Percentiles rank a stretch among this genome's conserved stretches.
These are phyloP conservation scores for Eueides isabella DNA, from an alignment of 1,140 invertebrate species.

Conservation along the genomic window DNA sequence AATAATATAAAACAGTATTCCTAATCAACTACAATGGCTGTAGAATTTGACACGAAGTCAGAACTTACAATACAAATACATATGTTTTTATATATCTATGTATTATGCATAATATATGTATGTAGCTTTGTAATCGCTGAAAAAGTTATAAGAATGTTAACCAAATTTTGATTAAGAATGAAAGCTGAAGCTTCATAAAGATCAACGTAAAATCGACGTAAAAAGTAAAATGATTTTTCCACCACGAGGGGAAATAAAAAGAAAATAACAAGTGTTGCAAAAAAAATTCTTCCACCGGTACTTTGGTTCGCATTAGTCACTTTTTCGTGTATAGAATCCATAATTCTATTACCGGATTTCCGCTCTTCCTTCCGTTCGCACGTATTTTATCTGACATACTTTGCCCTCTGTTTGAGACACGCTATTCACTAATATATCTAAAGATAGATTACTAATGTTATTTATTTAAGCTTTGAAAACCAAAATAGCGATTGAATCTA, in stretches of 20 bases:
- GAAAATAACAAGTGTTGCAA: neutral
- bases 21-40: too few species aligned
- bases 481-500: neutral
- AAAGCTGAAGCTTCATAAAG: neutral
- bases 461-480: neutral
- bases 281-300: conserved; percentile 7
- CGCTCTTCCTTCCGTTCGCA: conserved; percentile 26
- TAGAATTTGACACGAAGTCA: too few species aligned
- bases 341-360: conserved; percentile 38
- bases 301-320: conserved; percentile 21
- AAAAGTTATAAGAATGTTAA: too few species aligned
- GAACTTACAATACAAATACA: too few species aligned
- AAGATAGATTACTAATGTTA: neutral
- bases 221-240: neutral
- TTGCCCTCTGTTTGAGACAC: conserved; percentile 13
- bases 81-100: too few species aligned
- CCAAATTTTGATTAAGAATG: too few species aligned
- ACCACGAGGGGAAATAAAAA: neutral
- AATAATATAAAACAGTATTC: too few species aligned
- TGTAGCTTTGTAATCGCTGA: too few species aligned
- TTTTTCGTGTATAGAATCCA: conserved; percentile 32
- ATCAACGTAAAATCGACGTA: neutral
- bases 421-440: conserved; percentile 11
- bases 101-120: too few species aligned
- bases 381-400: conserved; percentile 32